phyloP scores from a whole-genome alignment of 2,797 vertebrate species.

The Gymnothorax javanicus region DNA sequence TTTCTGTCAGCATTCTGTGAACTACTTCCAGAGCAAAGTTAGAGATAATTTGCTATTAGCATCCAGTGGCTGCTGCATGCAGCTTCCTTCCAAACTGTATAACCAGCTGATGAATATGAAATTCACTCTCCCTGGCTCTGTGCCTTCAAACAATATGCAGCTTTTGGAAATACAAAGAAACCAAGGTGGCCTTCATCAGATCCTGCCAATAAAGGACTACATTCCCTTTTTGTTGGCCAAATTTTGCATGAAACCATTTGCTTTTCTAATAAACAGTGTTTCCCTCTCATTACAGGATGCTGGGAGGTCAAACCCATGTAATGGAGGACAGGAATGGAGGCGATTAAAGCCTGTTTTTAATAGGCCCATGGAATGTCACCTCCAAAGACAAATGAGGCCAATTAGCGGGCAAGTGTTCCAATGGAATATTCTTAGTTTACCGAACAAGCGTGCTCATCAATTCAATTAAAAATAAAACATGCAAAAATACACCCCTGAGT shows the following conservation, averaged over 20 bases:
- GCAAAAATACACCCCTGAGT: slow-evolving; percentile 21
- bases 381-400: slow-evolving; percentile 18
- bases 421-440: slow-evolving; percentile 28
- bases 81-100: background rate
- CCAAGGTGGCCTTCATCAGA: background rate
- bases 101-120: background rate
- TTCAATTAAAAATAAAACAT: background rate
- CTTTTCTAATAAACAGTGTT: slow-evolving; percentile 6
- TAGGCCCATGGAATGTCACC: background rate
- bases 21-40: background rate
- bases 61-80: background rate
- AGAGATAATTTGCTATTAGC: background rate
- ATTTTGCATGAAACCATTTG: background rate
- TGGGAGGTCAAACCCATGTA: background rate
- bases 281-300: background rate
- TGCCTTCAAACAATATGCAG: background rate
- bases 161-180: background rate
- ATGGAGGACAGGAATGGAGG: background rate
- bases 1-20: background rate
- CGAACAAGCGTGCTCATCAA: slow-evolving; percentile 16
- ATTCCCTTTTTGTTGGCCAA: slow-evolving; percentile 5
- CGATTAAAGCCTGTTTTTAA: background rate
- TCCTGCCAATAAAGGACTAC: background rate
- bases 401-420: slow-evolving; percentile 18
- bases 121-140: background rate